phyloP scores from a whole-genome alignment of 2,113 vertebrate genomes.

The Bos indicus region DNA sequence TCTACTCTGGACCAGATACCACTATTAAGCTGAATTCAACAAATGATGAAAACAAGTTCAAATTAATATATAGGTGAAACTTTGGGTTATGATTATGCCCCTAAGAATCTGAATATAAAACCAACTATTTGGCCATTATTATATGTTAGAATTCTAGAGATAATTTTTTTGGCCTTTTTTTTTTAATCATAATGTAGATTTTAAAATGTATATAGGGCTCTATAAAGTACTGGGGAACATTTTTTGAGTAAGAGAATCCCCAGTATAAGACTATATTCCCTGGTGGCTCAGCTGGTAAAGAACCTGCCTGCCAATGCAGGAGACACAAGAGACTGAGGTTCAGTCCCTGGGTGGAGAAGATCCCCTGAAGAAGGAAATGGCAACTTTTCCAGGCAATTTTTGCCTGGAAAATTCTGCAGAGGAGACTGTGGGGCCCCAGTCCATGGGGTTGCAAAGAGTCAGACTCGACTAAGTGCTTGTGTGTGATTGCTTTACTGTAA shows the following conservation, averaged over 20 bases:
- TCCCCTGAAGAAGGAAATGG: neutral
- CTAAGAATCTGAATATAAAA: neutral
- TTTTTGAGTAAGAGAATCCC: neutral
- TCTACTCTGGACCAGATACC: neutral
- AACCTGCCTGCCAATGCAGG: neutral
- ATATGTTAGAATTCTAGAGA: neutral
- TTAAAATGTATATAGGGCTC: neutral
- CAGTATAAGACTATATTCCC: neutral
- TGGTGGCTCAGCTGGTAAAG: neutral
- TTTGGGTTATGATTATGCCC: neutral
- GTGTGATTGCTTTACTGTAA: too few relatives aligned
- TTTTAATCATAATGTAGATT: neutral
- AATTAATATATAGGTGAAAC: neutral
- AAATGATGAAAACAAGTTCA: neutral
- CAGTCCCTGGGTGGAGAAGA: neutral
- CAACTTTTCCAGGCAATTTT: neutral
- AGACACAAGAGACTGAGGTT: neutral
- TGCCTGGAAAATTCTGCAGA: neutral
- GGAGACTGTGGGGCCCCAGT: neutral
- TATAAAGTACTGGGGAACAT: neutral
- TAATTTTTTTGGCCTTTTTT: neutral
- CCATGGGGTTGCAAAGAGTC: neutral
- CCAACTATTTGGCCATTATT: neutral
- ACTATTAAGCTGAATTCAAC: neutral
- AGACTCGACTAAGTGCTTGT: neutral